Evolutionary conservation across 2,888 invertebrate species (phyloP), one percentile per base, ranked within the genome.

Genomic region (Gastracanthus pulcherrimus): DNA sequence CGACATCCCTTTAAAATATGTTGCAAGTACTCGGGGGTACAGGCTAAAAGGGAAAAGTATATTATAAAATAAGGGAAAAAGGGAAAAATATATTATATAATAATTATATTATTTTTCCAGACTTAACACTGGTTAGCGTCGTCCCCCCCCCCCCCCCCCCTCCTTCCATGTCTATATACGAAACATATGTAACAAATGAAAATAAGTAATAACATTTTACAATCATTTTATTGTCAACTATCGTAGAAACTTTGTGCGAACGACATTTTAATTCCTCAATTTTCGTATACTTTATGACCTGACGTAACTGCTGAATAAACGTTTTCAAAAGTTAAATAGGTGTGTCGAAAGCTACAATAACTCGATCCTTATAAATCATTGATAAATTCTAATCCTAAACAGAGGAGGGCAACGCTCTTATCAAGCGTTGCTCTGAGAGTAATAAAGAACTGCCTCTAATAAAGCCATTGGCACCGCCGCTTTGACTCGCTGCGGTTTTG

Each of bases 391-490:
- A 58, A 71, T 38, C 38, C 38, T 19, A 31, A 31, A 36, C n/a
- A 2, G 31, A 48, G 69, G 31, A 31, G n/a, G 2, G 31, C 60
- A 31, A 34, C 34, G 16, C 6, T 36, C 62, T 62, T 62, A 62
- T 62, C 62, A 34, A 62, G 31, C 62, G n/a, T 34, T 13, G 64
- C n/a, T 36, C 19, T 13, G 4, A 38, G 9, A 9, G 64, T 13
- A 69, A 67, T 48, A 67, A 67, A 48, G 9, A 60, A 31, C 31
- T n/a, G 71, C 38, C 58, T 58, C 38, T 38, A 71, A 71, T 71
- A 71, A 71, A 71, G 58, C 38, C 38, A 71, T 55, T 16, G 41
- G n/a, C 41, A 11, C 66, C 71, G 38, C 16, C 36, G 34, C 34
- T 9, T 41, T n/a, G n/a, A n/a, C n/a, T n/a, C n/a, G n/a, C 64